Evolutionary conservation across 1,140 invertebrate species (phyloP).

Genomic region (Palaemon carinicauda): DNA sequence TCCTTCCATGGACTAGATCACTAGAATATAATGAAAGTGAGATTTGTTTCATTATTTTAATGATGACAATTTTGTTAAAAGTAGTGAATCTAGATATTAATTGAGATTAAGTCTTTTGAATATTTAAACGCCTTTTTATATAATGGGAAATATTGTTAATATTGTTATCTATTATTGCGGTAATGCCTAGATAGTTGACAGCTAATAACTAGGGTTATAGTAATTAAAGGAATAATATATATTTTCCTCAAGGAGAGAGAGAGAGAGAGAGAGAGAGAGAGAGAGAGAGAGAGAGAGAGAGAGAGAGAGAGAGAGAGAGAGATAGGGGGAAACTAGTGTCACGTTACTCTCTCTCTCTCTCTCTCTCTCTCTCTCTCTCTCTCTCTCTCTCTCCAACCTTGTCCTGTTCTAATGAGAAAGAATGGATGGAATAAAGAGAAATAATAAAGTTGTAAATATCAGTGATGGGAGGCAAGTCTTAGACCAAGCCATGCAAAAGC

Average conservation of each 20-base stretch:
- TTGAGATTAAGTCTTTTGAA: no score
- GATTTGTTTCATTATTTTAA: background rate
- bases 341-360: background rate
- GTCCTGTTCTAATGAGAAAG: conserved; percentile 31
- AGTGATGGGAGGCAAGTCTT: conserved; percentile 23
- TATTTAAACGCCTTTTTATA: no score
- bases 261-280: background rate
- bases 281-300: conserved; percentile 7
- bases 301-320: conserved; percentile 29
- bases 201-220: no score
- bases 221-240: no score
- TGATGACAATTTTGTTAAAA: no score
- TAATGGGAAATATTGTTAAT: no score
- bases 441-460: conserved; percentile 47
- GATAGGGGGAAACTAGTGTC: background rate
- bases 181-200: no score
- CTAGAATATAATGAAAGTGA: background rate
- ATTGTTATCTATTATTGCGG: no score
- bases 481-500: background rate
- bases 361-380: conserved; percentile 15
- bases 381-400: conserved; percentile 7
- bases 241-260: no score
- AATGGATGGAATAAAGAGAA: conserved; percentile 41
- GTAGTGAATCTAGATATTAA: no score
- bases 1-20: no score